Evolutionary conservation across 2,888 invertebrate species (phyloP).

Genomic region (Coleophora flavipennella): DNA sequence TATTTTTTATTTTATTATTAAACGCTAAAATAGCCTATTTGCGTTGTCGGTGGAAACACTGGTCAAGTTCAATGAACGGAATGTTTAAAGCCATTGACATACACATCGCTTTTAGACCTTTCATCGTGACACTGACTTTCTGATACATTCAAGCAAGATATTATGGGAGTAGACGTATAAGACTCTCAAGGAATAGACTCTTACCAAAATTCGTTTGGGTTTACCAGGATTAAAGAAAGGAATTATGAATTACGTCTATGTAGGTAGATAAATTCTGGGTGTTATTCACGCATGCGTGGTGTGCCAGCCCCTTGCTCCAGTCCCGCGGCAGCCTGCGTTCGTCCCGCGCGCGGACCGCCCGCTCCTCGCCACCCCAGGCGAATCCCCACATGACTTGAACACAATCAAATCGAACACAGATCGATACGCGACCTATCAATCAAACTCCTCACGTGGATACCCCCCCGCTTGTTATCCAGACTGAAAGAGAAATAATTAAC

Average conservation of each 20-base stretch:
- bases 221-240: background rate
- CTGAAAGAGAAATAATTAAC: conserved; percentile 7
- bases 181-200: too few relatives aligned
- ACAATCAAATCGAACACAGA: conserved; percentile 32
- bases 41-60: conserved; percentile 54
- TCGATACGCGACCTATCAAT: conserved; percentile 50
- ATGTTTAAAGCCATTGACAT: too few relatives aligned
- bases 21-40: conserved; percentile 45
- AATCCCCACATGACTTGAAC: conserved; percentile 12
- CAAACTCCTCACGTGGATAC: conserved; percentile 24
- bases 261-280: conserved; percentile 37
- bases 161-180: too few relatives aligned
- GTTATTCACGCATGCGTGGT: conserved; percentile 43
- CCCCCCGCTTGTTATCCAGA: conserved; percentile 16
- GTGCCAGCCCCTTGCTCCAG: conserved; percentile 45
- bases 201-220: too few relatives aligned
- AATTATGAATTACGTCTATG: conserved; percentile 18
- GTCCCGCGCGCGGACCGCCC: conserved; percentile 46
- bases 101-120: too few relatives aligned
- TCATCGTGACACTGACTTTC: too few relatives aligned
- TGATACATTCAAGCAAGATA: too few relatives aligned
- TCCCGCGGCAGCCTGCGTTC: conserved; percentile 43
- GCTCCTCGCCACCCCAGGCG: conserved; percentile 28
- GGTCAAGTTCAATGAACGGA: conserved; percentile 48
- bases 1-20: too few relatives aligned